Percentiles rank a stretch among this genome's conserved stretches.
phyloP scores from a whole-genome alignment of 2,888 invertebrate species.

The Drosophila mayaguana region DNA sequence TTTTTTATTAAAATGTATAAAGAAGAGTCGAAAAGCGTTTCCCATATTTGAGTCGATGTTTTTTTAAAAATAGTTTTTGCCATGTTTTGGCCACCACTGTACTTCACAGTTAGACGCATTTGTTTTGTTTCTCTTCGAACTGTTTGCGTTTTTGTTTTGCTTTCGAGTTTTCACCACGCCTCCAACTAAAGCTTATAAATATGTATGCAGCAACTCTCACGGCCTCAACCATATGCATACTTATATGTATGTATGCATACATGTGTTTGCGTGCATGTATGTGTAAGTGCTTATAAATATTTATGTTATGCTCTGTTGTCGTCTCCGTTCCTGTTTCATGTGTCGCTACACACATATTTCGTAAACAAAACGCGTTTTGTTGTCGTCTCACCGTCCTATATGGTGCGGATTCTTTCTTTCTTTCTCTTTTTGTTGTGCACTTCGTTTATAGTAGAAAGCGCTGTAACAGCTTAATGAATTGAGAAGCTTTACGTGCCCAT shows the following conservation, averaged over 20 bases:
- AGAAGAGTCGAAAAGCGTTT: background rate
- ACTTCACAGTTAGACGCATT: conserved; percentile 61
- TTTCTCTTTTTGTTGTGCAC: conserved; percentile 12
- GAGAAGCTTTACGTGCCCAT: conserved; percentile 59
- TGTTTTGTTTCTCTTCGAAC: conserved; percentile 36
- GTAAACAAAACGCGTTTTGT: conserved; percentile 78
- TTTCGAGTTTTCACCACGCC: conserved; percentile 56
- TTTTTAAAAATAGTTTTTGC: conserved; percentile 13
- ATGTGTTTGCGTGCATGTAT: conserved; percentile 17
- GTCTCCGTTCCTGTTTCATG: conserved; percentile 63
- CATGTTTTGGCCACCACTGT: conserved; percentile 69
- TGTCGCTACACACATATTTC: conserved; percentile 68
- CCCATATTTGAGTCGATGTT: conserved; percentile 4
- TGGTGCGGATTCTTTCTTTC: conserved; percentile 28
- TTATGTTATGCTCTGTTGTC: conserved; percentile 56
- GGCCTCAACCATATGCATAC: conserved; percentile 33
- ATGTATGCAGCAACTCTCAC: conserved; percentile 57
- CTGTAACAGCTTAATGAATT: conserved; percentile 51
- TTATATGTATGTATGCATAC: background rate
- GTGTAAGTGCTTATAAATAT: conserved; percentile 53
- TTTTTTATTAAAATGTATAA: background rate
- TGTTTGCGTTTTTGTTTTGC: conserved; percentile 64
- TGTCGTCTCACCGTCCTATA: conserved; percentile 53
- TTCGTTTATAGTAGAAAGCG: conserved; percentile 51
- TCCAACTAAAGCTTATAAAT: conserved; percentile 42